Evolutionary conservation across 92 coral and sea anemone genomes (phyloP), one percentile per base, ranked within the genome.

Genomic region (Hydrozoanthus gracilis): DNA sequence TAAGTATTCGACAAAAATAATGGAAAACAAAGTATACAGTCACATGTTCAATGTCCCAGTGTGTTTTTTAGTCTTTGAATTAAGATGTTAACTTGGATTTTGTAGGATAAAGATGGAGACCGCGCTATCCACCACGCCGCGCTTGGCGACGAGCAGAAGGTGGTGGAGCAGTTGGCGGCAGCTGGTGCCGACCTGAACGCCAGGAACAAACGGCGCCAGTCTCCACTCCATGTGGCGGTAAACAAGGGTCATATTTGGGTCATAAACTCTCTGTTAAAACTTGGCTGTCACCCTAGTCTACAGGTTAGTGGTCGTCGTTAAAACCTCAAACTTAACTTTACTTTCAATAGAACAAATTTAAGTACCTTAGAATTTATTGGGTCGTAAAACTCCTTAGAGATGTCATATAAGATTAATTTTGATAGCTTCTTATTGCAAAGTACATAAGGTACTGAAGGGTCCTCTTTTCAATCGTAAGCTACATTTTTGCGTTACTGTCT

Each of bases 101-200:
- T 85, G 72, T 39, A 96, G 98, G 99, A 96, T 88, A 96, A 96
- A 88, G 99, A 96, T 72, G 99, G 99, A 16, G 99, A 96, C 74
- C 94, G 99, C 51, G 99, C 98, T 7, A 90, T 96, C 61, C 99
- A 96, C 73, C 98, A 96, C 60, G 98, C 99, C 2, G 96, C 99
- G 1, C 95, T 95, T 76, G 99, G 99, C 27, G 99, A 96, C 62
- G 98, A 96, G 88, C 68, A 88, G 13, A 90, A 65, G 3, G 96
- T 96, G 27, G 95, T 96, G 1, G 95, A 93, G 48, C 98, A 93
- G 89, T 87, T 96, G 46, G 88, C 93, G 15, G 89, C 87, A 70
- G 94, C 99, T 11, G 98, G 99, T 56, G 94, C 93, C 8, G 99
- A 96, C 82, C 91, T 96, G 86, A 96, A 96, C 68, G 99, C 99